A percentile compares a stretch with the other conserved stretches of the same genome.
Conservation (phyloP, 2,888 invertebrate genomes). For the Lycaena phlaeas region DNA sequence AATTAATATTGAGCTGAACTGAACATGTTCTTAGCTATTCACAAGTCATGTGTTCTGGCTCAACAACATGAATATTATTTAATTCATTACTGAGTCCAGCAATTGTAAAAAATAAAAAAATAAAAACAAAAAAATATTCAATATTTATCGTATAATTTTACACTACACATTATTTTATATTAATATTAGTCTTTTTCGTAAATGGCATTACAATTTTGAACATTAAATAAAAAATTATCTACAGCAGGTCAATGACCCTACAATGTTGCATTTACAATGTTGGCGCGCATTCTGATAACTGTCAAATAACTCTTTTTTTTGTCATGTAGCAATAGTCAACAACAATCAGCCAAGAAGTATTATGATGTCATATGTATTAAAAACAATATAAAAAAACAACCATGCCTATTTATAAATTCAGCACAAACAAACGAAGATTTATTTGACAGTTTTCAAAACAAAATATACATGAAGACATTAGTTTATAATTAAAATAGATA, state of each 20-base stretch:
- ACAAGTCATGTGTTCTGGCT: too few relatives aligned
- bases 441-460: conserved; percentile 13
- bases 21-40: too few relatives aligned
- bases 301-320: conserved; percentile 11
- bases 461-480: conserved; percentile 2
- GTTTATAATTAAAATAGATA: background rate
- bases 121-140: conserved; percentile 27
- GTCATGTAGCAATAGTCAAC: background rate
- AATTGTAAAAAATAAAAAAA: conserved; percentile 26
- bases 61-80: too few relatives aligned
- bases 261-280: conserved; percentile 7
- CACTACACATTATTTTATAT: conserved; percentile 36
- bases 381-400: background rate
- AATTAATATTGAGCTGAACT: too few relatives aligned
- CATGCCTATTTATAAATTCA: background rate
- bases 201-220: conserved; percentile 69
- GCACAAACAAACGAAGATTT: conserved; percentile 4
- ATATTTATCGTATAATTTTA: conserved; percentile 40
- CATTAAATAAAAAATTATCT: conserved; percentile 48
- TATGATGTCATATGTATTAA: background rate
- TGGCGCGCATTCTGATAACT: conserved; percentile 10
- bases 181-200: conserved; percentile 66
- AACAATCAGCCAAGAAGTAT: background rate
- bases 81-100: too few relatives aligned
- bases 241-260: conserved; percentile 19